These are phyloP conservation scores for Lagopus leucura DNA, from an alignment of 2,113 vertebrate species.

Conservation along the genomic window DNA sequence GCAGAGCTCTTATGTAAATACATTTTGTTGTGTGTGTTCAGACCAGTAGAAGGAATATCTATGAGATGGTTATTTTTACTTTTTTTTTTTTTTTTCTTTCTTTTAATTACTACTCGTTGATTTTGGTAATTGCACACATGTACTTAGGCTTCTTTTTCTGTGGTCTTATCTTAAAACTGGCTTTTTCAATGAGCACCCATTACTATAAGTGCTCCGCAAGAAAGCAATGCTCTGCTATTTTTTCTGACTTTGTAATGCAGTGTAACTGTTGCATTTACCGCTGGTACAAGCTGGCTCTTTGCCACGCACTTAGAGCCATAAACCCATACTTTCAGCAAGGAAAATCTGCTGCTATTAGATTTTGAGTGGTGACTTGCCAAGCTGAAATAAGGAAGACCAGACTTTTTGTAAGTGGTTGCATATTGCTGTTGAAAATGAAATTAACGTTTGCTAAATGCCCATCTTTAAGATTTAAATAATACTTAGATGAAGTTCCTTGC, in stretches of 20 bases:
- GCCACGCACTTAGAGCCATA: neutral
- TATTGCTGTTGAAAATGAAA: neutral
- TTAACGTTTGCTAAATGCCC: neutral
- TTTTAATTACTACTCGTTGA: constrained; percentile 42
- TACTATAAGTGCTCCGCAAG: neutral
- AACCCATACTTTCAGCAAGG: neutral
- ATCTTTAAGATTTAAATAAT: neutral
- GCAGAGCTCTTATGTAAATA: neutral
- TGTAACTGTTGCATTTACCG: neutral
- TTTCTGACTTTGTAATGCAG: neutral
- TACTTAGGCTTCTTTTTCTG: neutral
- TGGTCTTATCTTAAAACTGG: neutral
- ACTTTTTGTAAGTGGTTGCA: neutral
- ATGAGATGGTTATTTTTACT: neutral
- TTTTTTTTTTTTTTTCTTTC: neutral
- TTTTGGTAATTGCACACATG: constrained; percentile 3
- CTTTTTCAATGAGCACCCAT: constrained; percentile 5
- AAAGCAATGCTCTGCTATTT: neutral
- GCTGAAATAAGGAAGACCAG: constrained; percentile 20
- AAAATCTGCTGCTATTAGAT: constrained; percentile 25
- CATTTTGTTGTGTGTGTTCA: neutral
- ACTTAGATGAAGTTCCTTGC: neutral
- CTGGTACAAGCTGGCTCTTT: neutral
- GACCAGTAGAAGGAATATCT: neutral
- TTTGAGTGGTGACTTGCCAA: neutral